phyloP scores from a whole-genome alignment of 2,797 vertebrate genomes.

The Eidolon dupreanum region DNA sequence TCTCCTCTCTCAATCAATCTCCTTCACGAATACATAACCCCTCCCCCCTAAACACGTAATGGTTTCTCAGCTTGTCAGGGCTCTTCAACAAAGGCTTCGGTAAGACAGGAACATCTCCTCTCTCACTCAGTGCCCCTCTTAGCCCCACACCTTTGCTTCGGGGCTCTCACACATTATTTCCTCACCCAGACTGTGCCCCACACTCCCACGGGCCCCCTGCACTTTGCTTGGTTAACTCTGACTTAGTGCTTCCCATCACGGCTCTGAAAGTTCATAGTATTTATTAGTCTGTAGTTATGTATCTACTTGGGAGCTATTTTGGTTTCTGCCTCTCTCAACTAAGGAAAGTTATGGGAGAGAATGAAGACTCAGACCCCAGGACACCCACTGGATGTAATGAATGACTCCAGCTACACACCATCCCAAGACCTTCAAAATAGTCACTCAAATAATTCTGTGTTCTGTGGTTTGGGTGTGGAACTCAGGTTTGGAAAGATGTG shows the following conservation, averaged over 20 bases:
- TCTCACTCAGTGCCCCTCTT: background rate
- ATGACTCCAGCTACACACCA: background rate
- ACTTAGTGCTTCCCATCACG: background rate
- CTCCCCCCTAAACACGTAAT: background rate
- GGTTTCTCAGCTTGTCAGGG: background rate
- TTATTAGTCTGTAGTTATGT: background rate
- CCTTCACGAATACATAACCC: background rate
- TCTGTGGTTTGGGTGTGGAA: background rate
- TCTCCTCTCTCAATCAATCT: background rate
- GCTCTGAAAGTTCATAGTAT: background rate
- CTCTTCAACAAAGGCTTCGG: background rate
- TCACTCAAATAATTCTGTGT: background rate
- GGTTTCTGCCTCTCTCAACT: background rate
- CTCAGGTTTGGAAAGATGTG: background rate
- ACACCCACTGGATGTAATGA: fast-evolving
- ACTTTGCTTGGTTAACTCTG: background rate
- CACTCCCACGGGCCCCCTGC: background rate
- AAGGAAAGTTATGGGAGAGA: background rate
- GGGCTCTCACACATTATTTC: background rate
- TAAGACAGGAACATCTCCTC: background rate
- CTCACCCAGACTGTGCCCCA: background rate
- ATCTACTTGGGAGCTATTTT: background rate
- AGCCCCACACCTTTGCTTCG: background rate
- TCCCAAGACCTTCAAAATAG: background rate
- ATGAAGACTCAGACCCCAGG: background rate